Evolutionary conservation across 2,797 vertebrate genomes (phyloP).

Genomic region (Lithobates sylvaticus): DNA sequence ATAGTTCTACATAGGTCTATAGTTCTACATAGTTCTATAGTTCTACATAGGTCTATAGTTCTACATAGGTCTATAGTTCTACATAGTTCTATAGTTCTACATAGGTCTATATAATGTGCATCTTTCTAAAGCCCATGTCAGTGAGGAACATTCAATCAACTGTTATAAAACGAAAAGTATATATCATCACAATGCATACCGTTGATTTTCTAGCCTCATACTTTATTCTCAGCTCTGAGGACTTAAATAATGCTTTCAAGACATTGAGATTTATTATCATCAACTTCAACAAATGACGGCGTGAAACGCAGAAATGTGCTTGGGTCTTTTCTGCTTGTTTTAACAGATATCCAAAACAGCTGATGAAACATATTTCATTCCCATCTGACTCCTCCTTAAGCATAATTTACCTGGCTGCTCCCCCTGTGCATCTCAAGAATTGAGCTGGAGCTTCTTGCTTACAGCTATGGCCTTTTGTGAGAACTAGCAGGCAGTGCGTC

Average conservation of each 20-base stretch:
- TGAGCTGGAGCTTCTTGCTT: slow-evolving; percentile 19
- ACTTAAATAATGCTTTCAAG: not conserved
- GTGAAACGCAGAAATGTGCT: slow-evolving; percentile 23
- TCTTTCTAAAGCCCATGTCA: too few species aligned
- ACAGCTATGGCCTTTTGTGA: slow-evolving; percentile 39
- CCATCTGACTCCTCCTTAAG: slow-evolving; percentile 30
- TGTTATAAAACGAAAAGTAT: not conserved
- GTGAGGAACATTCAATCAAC: not conserved
- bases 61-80: too few species aligned
- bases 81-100: too few species aligned
- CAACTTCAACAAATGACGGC: not conserved
- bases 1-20: too few species aligned
- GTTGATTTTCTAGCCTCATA: too few species aligned
- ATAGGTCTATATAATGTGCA: too few species aligned
- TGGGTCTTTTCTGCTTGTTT: slow-evolving; percentile 26
- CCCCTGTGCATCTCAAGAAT: not conserved
- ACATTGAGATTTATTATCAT: slow-evolving; percentile 16
- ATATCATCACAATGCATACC: not conserved
- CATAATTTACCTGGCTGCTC: slow-evolving; percentile 15
- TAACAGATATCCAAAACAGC: slow-evolving; percentile 51
- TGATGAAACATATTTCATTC: slow-evolving; percentile 34
- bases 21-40: too few species aligned
- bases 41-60: too few species aligned
- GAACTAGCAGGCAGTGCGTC: slow-evolving; percentile 38
- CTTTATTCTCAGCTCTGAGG: not conserved